Base-by-base conservation (phyloP, 2,113 vertebrate genomes). In the Ia io region DNA sequence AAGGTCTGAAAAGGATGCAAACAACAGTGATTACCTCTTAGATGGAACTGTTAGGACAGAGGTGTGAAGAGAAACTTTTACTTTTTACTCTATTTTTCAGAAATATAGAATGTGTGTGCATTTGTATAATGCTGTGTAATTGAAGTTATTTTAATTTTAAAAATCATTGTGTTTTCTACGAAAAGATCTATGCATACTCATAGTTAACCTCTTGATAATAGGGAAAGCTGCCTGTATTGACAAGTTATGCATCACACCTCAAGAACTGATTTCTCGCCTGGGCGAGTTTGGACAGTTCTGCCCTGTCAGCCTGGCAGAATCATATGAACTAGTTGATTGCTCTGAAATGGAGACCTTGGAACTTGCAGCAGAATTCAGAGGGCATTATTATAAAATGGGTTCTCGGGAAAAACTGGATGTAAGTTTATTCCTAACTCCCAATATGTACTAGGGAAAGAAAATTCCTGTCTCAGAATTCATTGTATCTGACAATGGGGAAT, bases 251-350 rank as follows among this genome's bases (percentile, higher is more conserved):
- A 98, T 99, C 97, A 99, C 98, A 77, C 99, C 99, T 0, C 51
- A 97, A 37, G 99, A 99, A 94, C 97, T 99, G 94, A 95, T 97
- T 83, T 84, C 93, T 82, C 98, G 98, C 1, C 98, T 99, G 83
- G 99, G 99, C 49, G 99, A 99, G 95, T 99, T 99, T 98, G 98
- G 96, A 10, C 98, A 99, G 44, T 99, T 99, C 97, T 99, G 99
- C 96, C 99, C 99, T 0, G 98, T 99, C 82, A 99, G 99, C 95
- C 98, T 99, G 85, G 99, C 99, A 94, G 98, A 99, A 83, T 98
- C 97, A 18, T n/a, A 94, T 3, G 99, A 99, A 95, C 94, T 99
- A 74, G 92, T 98, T 69, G 99, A 99, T 89, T 98, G 99, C 95
- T 99, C 99, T 47, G 90, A 76, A 74, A 97, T 67, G 1, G 11